Conservation (phyloP, 2,797 vertebrate genomes). For the Alouatta caraya region DNA sequence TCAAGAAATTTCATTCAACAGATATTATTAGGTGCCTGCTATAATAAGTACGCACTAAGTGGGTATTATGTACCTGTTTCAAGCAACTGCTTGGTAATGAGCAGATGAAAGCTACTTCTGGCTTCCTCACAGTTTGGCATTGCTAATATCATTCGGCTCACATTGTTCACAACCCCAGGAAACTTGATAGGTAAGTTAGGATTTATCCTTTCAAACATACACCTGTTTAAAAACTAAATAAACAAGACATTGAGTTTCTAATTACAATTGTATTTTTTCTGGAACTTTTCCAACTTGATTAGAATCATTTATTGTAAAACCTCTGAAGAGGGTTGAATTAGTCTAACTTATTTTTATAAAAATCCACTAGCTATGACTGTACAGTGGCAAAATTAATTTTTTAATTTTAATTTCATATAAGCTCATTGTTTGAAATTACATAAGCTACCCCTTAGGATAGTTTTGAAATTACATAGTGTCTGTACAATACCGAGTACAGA, state of each 20-base stretch:
- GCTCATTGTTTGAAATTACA: not conserved
- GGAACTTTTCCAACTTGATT: not conserved
- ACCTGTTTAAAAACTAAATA: constrained; percentile 5
- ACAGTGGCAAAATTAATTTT: not conserved
- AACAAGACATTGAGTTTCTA: constrained; percentile 9
- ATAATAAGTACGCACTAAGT: not conserved
- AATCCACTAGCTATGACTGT: not conserved
- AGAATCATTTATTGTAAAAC: not conserved
- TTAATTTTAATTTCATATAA: not conserved
- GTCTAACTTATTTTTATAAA: not conserved
- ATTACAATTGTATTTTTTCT: not conserved
- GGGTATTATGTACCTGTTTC: not conserved
- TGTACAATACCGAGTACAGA: not conserved
- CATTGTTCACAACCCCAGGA: not conserved
- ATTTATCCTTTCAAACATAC: not conserved
- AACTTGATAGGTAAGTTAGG: not conserved
- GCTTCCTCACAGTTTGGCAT: not conserved
- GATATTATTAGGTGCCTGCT: not conserved
- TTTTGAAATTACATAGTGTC: not conserved
- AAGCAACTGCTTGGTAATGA: not conserved
- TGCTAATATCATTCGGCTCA: not conserved
- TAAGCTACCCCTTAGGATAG: not conserved
- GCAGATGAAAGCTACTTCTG: not conserved
- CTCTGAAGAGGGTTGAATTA: not conserved
- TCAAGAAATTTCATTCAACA: not conserved